phyloP scores from a whole-genome alignment of 2,113 vertebrate genomes.

The Pseudorectes ferrugineus region DNA sequence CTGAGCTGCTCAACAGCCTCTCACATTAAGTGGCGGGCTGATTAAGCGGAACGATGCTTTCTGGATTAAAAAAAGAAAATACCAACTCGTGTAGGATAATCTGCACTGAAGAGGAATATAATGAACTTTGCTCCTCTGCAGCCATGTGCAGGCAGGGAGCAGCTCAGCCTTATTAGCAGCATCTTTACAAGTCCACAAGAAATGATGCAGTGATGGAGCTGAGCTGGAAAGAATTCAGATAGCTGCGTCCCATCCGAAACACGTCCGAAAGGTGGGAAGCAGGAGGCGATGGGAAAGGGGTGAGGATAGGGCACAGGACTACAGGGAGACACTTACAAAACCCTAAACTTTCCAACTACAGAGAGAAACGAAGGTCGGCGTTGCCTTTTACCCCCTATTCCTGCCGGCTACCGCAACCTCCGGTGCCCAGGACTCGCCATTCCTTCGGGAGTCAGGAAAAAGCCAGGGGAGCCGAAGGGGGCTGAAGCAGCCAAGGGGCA shows the following conservation, averaged over 20 bases:
- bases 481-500: background rate
- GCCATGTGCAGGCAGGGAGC: constrained; percentile 44
- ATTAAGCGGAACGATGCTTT: background rate
- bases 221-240: constrained; percentile 74
- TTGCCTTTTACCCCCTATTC: background rate
- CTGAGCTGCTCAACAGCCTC: constrained; percentile 51
- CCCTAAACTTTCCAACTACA: constrained; percentile 50
- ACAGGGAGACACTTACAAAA: background rate
- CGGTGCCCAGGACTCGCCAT: background rate
- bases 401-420: constrained; percentile 15
- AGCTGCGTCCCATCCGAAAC: constrained; percentile 63
- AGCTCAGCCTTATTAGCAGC: constrained; percentile 73
- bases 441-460: background rate
- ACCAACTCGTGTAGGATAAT: background rate
- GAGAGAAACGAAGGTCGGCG: background rate
- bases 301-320: background rate
- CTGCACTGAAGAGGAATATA: background rate
- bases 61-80: background rate
- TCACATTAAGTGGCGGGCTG: constrained; percentile 26
- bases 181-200: constrained; percentile 72
- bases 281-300: background rate
- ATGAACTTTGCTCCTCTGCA: constrained; percentile 77
- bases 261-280: background rate
- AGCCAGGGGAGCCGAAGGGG: background rate
- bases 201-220: constrained; percentile 84